Evolutionary conservation across 2,797 vertebrate genomes (phyloP), one percentile per base, ranked within the genome.

Genomic region (Oreonectes daqikongensis): DNA sequence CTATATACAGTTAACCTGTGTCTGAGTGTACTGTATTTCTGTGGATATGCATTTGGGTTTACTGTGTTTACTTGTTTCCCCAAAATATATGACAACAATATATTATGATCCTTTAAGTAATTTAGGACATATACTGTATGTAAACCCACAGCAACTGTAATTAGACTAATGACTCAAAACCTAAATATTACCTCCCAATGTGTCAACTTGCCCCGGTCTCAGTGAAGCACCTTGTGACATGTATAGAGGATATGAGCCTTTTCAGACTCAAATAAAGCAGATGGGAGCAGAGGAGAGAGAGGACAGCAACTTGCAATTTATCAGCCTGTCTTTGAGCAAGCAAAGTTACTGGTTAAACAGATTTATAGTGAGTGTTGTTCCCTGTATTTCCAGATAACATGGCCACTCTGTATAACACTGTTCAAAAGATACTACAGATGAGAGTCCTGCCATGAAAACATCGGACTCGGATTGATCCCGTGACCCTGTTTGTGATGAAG

Each of bases 301-400:
- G 50, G 35, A 57, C 48, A 57, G 42, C 50, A 67, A 46, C 67
- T 75, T 38, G 42, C 50, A 67, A 46, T 75, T 75, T 38, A 44
- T 67, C 72, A 66, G 20, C n/a, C 38, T 67, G 50, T 75, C 50
- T 64, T 48, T 40, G 46, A 26, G 38, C 50, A 57, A 75, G 63
- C 22, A 35, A 75, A 68, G 52, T 68, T 75, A 67, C 38, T 30
- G 38, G 18, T 75, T 68, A 68, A 68, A 67, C 64, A 59, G 73
- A 75, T 68, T 75, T 75, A 75, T 48, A 38, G 64, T 14, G 64
- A 68, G 26, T 46, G 40, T 59, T 75, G 52, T 68, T 53, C 52
- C 73, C 66, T 75, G 52, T 68, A 68, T 75, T 48, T 75, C 30
- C 26, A 79, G 71, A 64, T 79, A 74, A 64, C 71, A 75, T n/a